These are phyloP conservation scores for Crepidodera aurea DNA, from an alignment of 2,888 invertebrate species.

Conservation along the genomic window DNA sequence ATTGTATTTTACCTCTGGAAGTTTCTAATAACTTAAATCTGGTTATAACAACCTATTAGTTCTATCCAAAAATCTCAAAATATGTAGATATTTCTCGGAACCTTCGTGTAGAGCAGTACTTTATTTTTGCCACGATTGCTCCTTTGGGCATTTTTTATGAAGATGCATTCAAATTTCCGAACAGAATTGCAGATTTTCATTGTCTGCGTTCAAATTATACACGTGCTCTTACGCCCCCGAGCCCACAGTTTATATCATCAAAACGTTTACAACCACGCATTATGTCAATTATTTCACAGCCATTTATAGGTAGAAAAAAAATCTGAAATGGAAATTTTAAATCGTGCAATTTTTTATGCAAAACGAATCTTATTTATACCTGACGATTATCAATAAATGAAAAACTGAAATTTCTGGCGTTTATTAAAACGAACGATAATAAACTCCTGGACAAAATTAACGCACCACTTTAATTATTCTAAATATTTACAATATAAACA, in stretches of 20 bases:
- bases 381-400: no score
- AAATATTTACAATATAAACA: no score
- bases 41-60: background rate
- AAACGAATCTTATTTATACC: background rate
- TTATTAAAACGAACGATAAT: no score
- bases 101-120: constrained; percentile 21
- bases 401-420: no score
- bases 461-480: no score
- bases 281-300: constrained; percentile 22
- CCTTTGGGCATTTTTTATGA: constrained; percentile 24
- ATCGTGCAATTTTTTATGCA: constrained; percentile 18
- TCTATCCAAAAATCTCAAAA: background rate
- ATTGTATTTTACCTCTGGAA: no score
- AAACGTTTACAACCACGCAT: constrained; percentile 21
- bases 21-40: background rate
- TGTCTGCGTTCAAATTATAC: constrained; percentile 28
- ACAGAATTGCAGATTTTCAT: constrained; percentile 30
- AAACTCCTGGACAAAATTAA: no score
- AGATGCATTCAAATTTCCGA: constrained; percentile 24
- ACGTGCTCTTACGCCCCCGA: constrained; percentile 27
- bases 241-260: constrained; percentile 26
- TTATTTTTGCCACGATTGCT: constrained; percentile 15
- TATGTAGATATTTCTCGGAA: constrained; percentile 22
- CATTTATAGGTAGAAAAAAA: constrained; percentile 17
- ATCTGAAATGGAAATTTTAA: constrained; percentile 16